A percentile compares a stretch with the other conserved stretches of the same genome.
Evolutionary conservation across 2,888 invertebrate species (phyloP).

Genomic region (Aquatica leii): DNA sequence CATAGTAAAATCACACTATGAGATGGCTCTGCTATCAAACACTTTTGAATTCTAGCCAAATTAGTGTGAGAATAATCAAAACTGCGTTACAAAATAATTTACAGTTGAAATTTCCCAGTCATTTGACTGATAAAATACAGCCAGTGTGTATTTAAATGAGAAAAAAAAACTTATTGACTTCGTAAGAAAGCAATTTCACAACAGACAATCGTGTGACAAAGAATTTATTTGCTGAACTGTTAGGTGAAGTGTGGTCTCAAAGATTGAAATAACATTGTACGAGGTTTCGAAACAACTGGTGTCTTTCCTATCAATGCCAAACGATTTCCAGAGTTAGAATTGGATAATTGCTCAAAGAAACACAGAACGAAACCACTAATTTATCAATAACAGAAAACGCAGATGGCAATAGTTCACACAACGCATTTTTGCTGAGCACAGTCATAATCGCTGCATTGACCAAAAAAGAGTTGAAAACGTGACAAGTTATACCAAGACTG

Average conservation of each 20-base stretch:
- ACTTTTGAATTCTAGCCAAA: too few species aligned
- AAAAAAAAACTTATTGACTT: background rate
- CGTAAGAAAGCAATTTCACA: background rate
- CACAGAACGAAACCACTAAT: background rate
- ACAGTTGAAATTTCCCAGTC: background rate
- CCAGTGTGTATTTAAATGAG: background rate
- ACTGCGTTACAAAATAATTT: background rate
- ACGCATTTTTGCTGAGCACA: background rate
- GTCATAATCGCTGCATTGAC: background rate
- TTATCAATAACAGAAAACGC: constrained; percentile 1
- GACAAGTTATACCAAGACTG: background rate
- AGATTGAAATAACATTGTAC: background rate
- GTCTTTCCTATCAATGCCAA: background rate
- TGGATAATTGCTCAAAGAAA: background rate
- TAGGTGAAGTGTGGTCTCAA: background rate
- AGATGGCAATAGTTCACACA: background rate
- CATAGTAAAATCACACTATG: too few species aligned
- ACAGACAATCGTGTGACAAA: background rate
- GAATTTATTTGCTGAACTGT: background rate
- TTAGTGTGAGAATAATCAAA: too few species aligned
- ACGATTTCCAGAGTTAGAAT: background rate
- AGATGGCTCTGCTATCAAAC: too few species aligned
- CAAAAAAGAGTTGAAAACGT: background rate
- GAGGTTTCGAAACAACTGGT: constrained; percentile 2
- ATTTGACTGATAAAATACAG: background rate